phyloP scores from a whole-genome alignment of 2,888 invertebrate genomes.

The Adela reaumurella region DNA sequence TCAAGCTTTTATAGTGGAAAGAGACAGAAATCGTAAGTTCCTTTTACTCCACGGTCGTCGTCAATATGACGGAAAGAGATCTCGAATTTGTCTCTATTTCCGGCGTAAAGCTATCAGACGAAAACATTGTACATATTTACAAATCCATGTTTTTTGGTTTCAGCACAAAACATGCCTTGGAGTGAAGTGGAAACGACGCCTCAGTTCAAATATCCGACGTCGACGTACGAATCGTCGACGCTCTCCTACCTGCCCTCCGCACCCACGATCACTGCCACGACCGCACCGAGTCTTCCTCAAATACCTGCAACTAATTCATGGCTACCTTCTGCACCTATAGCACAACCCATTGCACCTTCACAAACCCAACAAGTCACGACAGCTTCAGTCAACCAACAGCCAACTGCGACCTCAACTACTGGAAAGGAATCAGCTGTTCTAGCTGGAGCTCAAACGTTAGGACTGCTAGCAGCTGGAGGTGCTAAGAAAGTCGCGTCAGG shows the following conservation, averaged over 20 bases:
- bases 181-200: conserved; percentile 32
- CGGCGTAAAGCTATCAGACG: too few species aligned
- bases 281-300: conserved; percentile 31
- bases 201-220: conserved; percentile 31
- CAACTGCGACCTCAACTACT: too few species aligned
- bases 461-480: conserved; percentile 48
- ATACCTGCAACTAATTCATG: conserved; percentile 28
- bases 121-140: too few species aligned
- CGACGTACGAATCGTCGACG: conserved; percentile 28
- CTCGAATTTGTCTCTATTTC: too few species aligned
- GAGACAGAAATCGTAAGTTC: too few species aligned
- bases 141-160: conserved; percentile 30
- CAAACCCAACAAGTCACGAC: conserved; percentile 9
- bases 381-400: conserved; percentile 17
- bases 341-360: conserved; percentile 3
- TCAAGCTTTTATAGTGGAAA: too few species aligned
- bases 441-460: conserved; percentile 46
- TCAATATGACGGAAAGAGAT: too few species aligned
- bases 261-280: conserved; percentile 29
- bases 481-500: conserved; percentile 31
- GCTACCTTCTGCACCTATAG: conserved; percentile 8
- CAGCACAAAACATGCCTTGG: conserved; percentile 49
- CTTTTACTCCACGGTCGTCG: too few species aligned
- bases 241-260: conserved; percentile 29
- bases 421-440: conserved; percentile 30